Conservation (phyloP, 2,797 vertebrate genomes). For the Aplochiton taeniatus region DNA sequence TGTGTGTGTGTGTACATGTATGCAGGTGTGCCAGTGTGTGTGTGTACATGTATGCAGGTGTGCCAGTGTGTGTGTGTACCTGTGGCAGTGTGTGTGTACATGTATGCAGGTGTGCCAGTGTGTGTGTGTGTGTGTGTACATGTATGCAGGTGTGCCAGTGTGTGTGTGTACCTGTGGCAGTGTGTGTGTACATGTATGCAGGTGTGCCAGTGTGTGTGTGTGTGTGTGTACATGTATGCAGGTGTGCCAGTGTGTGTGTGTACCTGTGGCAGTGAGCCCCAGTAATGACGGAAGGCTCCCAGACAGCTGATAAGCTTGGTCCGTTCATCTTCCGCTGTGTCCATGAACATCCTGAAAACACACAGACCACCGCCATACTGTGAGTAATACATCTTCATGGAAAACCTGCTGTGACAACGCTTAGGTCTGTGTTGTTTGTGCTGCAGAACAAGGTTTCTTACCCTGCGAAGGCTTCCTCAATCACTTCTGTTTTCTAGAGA, state of each 20-base stretch:
- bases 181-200: neutral
- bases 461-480: constrained; percentile 98
- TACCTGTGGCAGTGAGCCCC: constrained; percentile 93
- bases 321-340: constrained; percentile 93
- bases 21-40: too few species aligned
- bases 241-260: neutral
- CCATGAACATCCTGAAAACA: constrained; percentile 92
- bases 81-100: too few species aligned
- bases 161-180: too few species aligned
- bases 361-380: too few species aligned
- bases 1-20: too few species aligned
- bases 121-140: too few species aligned
- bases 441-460: constrained; percentile 63
- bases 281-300: constrained; percentile 92
- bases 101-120: too few species aligned
- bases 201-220: neutral
- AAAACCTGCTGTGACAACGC: too few species aligned
- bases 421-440: too few species aligned
- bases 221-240: neutral
- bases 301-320: constrained; percentile 95
- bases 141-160: too few species aligned
- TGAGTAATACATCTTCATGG: too few species aligned
- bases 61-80: neutral
- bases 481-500: constrained; percentile 93
- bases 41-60: neutral